Percentiles rank a stretch among this genome's conserved stretches.
These are phyloP conservation scores for Nemoura dubitans DNA, from an alignment of 2,888 invertebrate species.

Conservation along the genomic window DNA sequence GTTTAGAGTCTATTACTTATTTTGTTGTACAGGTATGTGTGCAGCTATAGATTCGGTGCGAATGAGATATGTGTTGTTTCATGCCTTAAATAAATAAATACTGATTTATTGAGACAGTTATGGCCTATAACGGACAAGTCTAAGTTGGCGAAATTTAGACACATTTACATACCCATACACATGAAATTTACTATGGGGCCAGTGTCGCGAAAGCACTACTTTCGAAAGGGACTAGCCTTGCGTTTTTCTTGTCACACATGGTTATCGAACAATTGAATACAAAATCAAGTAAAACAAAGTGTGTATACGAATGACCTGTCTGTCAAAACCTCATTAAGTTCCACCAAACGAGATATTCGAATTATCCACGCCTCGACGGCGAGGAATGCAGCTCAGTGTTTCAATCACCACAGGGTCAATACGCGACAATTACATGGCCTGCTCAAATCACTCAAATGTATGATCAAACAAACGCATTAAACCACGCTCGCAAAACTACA, in stretches of 20 bases:
- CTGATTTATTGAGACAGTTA: neutral
- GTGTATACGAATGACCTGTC: neutral
- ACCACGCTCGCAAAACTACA: neutral
- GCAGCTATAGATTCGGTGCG: neutral
- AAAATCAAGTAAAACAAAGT: neutral
- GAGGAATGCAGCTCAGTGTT: neutral
- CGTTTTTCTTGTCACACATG: too few species aligned
- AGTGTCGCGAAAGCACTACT: too few species aligned
- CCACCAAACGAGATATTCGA: neutral
- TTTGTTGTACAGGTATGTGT: neutral
- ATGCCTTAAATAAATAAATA: neutral
- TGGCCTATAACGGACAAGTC: neutral
- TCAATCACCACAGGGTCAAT: neutral
- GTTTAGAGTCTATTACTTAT: slow-evolving; percentile 5
- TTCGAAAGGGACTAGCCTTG: too few species aligned
- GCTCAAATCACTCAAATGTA: neutral
- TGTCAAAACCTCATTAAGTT: neutral
- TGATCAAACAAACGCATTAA: neutral
- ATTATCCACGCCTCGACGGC: neutral
- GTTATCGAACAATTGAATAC: too few species aligned
- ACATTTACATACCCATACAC: too few species aligned
- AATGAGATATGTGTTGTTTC: neutral
- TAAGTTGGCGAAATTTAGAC: neutral
- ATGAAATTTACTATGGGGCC: too few species aligned
- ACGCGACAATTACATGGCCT: neutral